Evolutionary conservation across 1,140 invertebrate species (phyloP).

Genomic region (Megalopta genalis): DNA sequence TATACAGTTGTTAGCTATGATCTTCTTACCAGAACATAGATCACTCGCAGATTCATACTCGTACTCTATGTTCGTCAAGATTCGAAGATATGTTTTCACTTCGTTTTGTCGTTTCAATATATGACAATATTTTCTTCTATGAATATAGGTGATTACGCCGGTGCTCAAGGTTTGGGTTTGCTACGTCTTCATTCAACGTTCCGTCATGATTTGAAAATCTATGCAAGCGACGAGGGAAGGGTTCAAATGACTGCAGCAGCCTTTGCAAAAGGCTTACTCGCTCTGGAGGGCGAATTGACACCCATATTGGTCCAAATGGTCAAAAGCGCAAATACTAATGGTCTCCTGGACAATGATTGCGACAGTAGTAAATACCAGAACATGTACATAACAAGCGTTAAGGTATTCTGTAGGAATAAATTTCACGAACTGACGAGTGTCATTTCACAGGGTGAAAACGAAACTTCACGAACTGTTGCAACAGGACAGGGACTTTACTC

Average conservation of each 20-base stretch:
- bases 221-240: constrained; percentile 98
- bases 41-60: constrained; percentile 39
- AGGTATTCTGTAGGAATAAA: too few species aligned
- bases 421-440: not conserved
- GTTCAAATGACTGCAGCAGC: constrained; percentile 99
- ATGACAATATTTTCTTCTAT: constrained; percentile 4
- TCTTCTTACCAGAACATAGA: constrained; percentile 38
- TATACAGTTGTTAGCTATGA: constrained; percentile 19
- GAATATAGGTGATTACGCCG: constrained; percentile 89
- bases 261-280: constrained; percentile 98
- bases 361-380: constrained; percentile 97
- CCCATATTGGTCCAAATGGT: constrained; percentile 99
- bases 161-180: constrained; percentile 94
- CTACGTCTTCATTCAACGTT: constrained; percentile 98
- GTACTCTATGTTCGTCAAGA: constrained; percentile 19
- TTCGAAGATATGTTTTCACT: not conserved
- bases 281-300: constrained; percentile 98
- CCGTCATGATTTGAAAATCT: constrained; percentile 99
- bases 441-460: constrained; percentile 92
- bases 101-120: not conserved
- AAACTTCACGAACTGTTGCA: constrained; percentile 96
- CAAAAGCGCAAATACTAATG: constrained; percentile 99
- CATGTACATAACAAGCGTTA: constrained; percentile 85
- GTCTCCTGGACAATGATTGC: constrained; percentile 97
- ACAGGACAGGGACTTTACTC: constrained; percentile 92